phyloP scores from a whole-genome alignment of 2,888 invertebrate species.

The Sycophila texana region DNA sequence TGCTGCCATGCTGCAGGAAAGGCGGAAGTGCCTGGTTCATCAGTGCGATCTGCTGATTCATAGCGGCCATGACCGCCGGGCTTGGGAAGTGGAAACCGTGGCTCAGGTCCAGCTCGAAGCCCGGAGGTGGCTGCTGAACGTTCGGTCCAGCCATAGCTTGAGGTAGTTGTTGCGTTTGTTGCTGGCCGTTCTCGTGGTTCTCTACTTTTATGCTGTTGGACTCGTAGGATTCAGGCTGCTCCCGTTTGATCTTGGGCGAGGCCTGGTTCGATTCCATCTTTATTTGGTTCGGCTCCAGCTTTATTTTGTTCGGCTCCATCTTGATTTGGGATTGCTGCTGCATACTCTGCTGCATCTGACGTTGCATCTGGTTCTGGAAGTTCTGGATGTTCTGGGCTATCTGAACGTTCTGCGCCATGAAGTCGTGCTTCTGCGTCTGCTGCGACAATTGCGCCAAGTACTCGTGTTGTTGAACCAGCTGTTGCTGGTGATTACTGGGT shows the following conservation, averaged over 20 bases:
- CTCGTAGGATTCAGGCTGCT: constrained; percentile 58
- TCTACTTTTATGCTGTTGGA: constrained; percentile 57
- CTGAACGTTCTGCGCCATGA: constrained; percentile 72
- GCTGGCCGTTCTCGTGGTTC: constrained; percentile 65
- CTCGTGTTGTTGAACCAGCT: constrained; percentile 37
- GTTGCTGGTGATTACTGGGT: constrained; percentile 32
- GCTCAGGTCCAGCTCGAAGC: constrained; percentile 71
- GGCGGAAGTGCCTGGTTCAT: constrained; percentile 77
- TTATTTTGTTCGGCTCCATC: constrained; percentile 55
- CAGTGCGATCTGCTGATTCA: constrained; percentile 77
- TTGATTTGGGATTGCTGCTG: constrained; percentile 62
- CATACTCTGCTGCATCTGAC: constrained; percentile 71
- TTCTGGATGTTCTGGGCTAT: constrained; percentile 71
- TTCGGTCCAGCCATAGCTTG: constrained; percentile 61
- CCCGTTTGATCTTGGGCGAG: constrained; percentile 66
- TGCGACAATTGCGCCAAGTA: constrained; percentile 52
- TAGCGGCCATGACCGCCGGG: constrained; percentile 75
- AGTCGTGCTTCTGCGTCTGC: constrained; percentile 71
- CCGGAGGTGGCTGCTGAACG: constrained; percentile 66
- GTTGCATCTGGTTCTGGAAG: constrained; percentile 72
- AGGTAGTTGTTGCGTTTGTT: constrained; percentile 57
- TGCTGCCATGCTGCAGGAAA: constrained; percentile 74
- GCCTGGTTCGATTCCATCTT: constrained; percentile 58
- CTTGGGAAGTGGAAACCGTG: constrained; percentile 74
- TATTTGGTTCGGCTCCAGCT: constrained; percentile 39